phyloP scores from a whole-genome alignment of 2,113 vertebrate genomes.

The Albula glossodonta region DNA sequence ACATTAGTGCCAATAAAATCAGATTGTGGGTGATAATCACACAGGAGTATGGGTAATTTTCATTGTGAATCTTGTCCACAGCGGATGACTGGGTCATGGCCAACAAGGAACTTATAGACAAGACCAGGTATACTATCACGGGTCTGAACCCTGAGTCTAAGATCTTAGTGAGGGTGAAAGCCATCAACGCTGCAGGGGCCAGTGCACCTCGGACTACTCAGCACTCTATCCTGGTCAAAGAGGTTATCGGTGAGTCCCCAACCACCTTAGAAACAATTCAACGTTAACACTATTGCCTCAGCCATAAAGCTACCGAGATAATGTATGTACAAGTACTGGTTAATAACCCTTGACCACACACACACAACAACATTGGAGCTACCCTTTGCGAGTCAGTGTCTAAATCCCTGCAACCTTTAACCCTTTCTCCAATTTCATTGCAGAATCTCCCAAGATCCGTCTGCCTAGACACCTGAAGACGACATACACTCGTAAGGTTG shows the following conservation, averaged over 20 bases:
- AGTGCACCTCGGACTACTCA: slow-evolving; percentile 82
- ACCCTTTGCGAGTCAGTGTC: background rate
- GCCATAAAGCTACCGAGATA: background rate
- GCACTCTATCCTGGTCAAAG: slow-evolving; percentile 88
- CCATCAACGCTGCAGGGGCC: slow-evolving; percentile 88
- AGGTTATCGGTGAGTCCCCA: slow-evolving; percentile 84
- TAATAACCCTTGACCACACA: background rate
- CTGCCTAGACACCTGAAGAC: slow-evolving; percentile 94
- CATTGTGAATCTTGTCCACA: slow-evolving; percentile 46
- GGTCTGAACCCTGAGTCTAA: slow-evolving; percentile 77
- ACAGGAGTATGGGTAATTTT: background rate
- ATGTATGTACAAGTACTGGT: background rate
- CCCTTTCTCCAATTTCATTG: background rate
- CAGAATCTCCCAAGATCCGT: slow-evolving; percentile 94
- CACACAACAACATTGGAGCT: background rate
- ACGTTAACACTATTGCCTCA: background rate
- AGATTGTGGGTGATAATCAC: too few species aligned
- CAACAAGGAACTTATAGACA: slow-evolving; percentile 86
- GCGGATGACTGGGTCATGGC: slow-evolving; percentile 84
- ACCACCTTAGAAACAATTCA: background rate
- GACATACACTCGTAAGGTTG: slow-evolving; percentile 89
- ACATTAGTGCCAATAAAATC: too few species aligned
- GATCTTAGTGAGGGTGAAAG: slow-evolving; percentile 90
- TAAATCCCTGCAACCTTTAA: background rate
- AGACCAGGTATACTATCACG: slow-evolving; percentile 87